A percentile compares a stretch with the other conserved stretches of the same genome.
Conservation (phyloP, 2,113 vertebrate species). For the Pardalotus punctatus region DNA sequence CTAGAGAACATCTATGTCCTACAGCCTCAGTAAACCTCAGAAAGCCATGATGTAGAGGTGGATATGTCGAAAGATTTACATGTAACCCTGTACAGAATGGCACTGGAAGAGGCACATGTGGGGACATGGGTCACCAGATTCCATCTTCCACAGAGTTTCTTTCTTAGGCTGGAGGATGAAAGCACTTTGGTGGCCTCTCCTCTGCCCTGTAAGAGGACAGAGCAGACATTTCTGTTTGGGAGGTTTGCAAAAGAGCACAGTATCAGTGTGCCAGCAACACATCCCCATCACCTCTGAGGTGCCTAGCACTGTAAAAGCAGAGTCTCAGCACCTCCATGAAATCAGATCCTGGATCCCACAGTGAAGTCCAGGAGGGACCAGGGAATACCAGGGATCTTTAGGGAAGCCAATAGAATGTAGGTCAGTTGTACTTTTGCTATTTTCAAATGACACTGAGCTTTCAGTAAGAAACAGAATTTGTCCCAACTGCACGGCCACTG, state of each 20-base stretch:
- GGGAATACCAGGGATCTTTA: not conserved
- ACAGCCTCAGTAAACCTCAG: not conserved
- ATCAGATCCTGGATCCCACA: not conserved
- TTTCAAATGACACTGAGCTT: not conserved
- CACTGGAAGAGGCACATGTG: not conserved
- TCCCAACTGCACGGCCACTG: not conserved
- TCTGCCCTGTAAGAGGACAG: not conserved
- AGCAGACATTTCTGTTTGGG: not conserved
- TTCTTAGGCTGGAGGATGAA: not conserved
- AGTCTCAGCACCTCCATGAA: not conserved
- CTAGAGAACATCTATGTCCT: not conserved
- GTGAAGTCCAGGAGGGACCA: not conserved
- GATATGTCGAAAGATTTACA: not conserved
- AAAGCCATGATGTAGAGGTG: not conserved
- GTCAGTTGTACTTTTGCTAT: not conserved
- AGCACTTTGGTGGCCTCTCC: not conserved
- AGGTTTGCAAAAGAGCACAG: not conserved
- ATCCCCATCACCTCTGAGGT: not conserved
- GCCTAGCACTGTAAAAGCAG: not conserved
- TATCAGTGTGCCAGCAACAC: not conserved
- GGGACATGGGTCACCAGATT: not conserved
- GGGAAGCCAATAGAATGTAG: not conserved
- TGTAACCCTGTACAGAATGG: not conserved
- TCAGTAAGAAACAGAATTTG: not conserved
- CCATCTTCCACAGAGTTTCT: not conserved